Evolutionary conservation across 1,140 invertebrate genomes (phyloP).

Genomic region (Drosophila parvula): DNA sequence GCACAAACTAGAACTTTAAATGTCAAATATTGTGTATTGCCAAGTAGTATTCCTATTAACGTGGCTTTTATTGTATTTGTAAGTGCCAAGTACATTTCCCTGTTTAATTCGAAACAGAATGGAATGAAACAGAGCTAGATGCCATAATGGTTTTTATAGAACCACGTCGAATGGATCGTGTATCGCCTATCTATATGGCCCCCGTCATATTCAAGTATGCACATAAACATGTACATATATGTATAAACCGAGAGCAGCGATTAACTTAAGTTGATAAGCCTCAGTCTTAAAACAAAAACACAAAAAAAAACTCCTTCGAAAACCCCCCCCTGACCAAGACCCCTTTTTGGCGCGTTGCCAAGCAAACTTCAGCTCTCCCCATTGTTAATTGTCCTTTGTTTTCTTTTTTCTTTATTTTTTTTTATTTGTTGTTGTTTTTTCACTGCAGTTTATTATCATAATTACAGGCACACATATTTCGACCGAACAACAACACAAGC

Average conservation of each 20-base stretch:
- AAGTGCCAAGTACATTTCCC: constrained; percentile 31
- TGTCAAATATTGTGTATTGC: too few species aligned
- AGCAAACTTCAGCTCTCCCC: background rate
- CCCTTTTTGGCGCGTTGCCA: constrained; percentile 21
- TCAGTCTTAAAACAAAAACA: constrained; percentile 12
- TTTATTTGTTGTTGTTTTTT: constrained; percentile 14
- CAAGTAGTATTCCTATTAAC: background rate
- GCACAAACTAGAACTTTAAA: too few species aligned
- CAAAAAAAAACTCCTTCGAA: background rate
- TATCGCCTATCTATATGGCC: constrained; percentile 46
- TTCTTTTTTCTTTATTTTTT: constrained; percentile 15
- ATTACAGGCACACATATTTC: constrained; percentile 30
- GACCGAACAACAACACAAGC: constrained; percentile 11
- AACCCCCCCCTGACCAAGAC: constrained; percentile 6
- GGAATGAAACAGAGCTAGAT: constrained; percentile 9
- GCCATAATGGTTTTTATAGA: constrained; percentile 5
- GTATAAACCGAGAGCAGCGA: constrained; percentile 15
- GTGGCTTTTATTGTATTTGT: background rate
- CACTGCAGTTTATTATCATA: constrained; percentile 47
- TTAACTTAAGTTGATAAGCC: constrained; percentile 40
- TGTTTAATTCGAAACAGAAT: constrained; percentile 6
- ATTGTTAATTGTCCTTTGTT: constrained; percentile 31
- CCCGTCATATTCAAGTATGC: constrained; percentile 22
- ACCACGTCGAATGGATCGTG: constrained; percentile 18
- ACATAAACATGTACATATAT: constrained; percentile 13